A percentile compares a stretch with the other conserved stretches of the same genome.
Conservation (phyloP, 2,888 invertebrate genomes). For the Brenthis daphne region DNA sequence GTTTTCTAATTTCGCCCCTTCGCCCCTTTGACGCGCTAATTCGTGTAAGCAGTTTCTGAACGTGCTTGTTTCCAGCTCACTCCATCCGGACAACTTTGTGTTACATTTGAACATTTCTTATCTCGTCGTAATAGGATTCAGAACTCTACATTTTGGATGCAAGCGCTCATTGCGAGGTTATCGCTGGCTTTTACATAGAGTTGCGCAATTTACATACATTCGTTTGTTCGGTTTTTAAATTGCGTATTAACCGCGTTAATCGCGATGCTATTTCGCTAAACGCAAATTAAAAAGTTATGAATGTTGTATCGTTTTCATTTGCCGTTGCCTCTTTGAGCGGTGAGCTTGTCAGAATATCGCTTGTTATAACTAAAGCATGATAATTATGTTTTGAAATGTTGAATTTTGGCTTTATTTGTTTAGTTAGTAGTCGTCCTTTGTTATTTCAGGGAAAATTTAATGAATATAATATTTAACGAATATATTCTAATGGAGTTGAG, state of each 20-base stretch:
- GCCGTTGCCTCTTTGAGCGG: not conserved
- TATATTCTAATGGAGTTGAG: not conserved
- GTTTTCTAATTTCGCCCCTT: conserved; percentile 80
- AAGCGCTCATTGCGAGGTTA: conserved; percentile 54
- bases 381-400: conserved; percentile 12
- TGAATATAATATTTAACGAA: conserved; percentile 2
- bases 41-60: conserved; percentile 82
- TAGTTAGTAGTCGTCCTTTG: not conserved
- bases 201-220: conserved; percentile 80
- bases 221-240: conserved; percentile 81
- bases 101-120: conserved; percentile 48
- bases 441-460: conserved; percentile 1
- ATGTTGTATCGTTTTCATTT: conserved; percentile 22
- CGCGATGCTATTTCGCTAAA: conserved; percentile 64
- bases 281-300: conserved; percentile 52
- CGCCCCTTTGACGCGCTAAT: conserved; percentile 81
- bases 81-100: conserved; percentile 58
- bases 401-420: conserved; percentile 1
- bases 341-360: conserved; percentile 2
- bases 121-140: conserved; percentile 46
- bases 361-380: not conserved
- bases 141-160: conserved; percentile 39
- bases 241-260: conserved; percentile 78
- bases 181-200: conserved; percentile 77
- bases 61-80: conserved; percentile 79